phyloP scores from a whole-genome alignment of 1,140 invertebrate species.

The Antheraea mylitta region DNA sequence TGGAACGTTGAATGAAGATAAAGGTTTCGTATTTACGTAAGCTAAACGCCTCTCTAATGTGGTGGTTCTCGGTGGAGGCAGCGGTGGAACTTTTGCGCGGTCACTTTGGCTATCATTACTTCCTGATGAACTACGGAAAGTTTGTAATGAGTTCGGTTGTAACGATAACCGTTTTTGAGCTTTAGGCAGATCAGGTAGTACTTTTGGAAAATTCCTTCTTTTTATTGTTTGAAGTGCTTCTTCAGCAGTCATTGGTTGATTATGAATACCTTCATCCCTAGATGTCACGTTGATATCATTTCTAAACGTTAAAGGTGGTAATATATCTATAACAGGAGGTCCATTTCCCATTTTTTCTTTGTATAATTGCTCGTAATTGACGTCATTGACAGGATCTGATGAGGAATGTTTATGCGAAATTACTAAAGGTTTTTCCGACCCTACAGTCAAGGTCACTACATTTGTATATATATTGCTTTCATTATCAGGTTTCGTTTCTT shows the following conservation, averaged over 20 bases:
- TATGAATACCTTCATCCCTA: constrained; percentile 64
- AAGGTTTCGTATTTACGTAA: constrained; percentile 59
- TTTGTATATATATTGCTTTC: constrained; percentile 70
- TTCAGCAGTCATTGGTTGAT: constrained; percentile 79
- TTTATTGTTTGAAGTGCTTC: constrained; percentile 87
- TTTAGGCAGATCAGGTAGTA: constrained; percentile 85
- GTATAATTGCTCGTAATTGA: constrained; percentile 70
- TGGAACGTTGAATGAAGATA: constrained; percentile 57
- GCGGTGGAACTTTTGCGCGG: constrained; percentile 78
- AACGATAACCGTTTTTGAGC: constrained; percentile 79
- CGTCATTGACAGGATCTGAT: constrained; percentile 84
- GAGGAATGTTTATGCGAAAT: constrained; percentile 86
- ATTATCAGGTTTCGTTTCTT: constrained; percentile 30
- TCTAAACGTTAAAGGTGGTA: constrained; percentile 75
- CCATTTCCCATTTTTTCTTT: constrained; percentile 50
- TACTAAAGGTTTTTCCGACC: constrained; percentile 63
- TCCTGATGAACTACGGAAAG: constrained; percentile 49
- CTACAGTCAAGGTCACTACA: constrained; percentile 70
- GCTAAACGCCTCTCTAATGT: constrained; percentile 79
- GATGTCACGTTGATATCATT: constrained; percentile 88
- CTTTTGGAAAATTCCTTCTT: constrained; percentile 89
- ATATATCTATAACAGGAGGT: constrained; percentile 65
- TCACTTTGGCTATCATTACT: constrained; percentile 66
- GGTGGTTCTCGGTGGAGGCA: constrained; percentile 82
- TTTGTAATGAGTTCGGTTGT: constrained; percentile 71